phyloP scores from a whole-genome alignment of 2,113 vertebrate genomes.

The human (Homo sapiens) region DNA sequence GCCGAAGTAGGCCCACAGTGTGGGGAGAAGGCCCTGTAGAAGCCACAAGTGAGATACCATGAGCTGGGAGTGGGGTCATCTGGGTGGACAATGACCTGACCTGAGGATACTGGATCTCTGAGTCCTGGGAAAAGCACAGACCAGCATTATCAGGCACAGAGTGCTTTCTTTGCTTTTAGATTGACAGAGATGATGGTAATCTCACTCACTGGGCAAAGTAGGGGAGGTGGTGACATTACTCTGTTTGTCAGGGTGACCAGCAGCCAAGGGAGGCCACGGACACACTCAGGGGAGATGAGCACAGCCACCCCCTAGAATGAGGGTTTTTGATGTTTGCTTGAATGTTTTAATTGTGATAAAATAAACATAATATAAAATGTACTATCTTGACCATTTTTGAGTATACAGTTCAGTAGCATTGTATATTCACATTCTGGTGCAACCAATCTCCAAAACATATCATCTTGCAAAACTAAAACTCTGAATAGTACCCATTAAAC shows the following conservation, averaged over 20 bases:
- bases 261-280: not conserved
- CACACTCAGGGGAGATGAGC: not conserved
- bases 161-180: not conserved
- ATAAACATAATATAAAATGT: not conserved
- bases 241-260: not conserved
- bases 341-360: not conserved
- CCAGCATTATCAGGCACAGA: not conserved
- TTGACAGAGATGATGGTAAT: not conserved
- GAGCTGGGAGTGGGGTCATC: not conserved
- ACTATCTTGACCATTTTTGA: not conserved
- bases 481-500: not conserved
- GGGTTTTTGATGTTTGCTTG: not conserved
- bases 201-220: not conserved
- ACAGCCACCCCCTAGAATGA: not conserved
- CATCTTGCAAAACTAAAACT: not conserved
- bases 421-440: not conserved
- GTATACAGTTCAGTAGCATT: not conserved
- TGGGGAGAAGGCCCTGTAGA: not conserved
- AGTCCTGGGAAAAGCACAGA: not conserved
- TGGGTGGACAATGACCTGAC: not conserved
- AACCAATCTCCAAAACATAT: not conserved
- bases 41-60: too few species aligned
- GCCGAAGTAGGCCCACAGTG: rapidly evolving
- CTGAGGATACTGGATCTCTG: not conserved
- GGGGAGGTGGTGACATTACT: not conserved